Evolutionary conservation across 1,140 invertebrate genomes (phyloP).

Genomic region (Drosophila kohkoa): DNA sequence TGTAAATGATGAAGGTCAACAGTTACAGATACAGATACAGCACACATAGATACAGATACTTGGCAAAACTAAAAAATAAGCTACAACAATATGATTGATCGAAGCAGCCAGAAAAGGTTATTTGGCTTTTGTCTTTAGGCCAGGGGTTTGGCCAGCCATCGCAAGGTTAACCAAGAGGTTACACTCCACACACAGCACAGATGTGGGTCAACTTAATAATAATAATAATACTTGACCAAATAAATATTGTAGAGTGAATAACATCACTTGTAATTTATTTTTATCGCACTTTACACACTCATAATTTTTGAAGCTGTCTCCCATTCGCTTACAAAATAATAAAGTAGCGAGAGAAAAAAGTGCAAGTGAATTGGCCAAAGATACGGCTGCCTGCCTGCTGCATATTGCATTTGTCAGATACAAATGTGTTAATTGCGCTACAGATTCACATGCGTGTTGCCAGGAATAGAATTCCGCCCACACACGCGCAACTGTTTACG

Average conservation of each 20-base stretch:
- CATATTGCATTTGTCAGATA: conserved; percentile 80
- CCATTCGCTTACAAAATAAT: not conserved
- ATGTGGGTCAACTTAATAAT: conserved; percentile 41
- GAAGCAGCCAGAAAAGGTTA: conserved; percentile 64
- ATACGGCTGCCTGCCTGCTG: conserved; percentile 40
- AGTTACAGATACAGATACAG: conserved; percentile 52
- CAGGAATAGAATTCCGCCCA: conserved; percentile 73
- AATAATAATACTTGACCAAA: not conserved
- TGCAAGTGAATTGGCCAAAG: conserved; percentile 47
- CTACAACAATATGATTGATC: conserved; percentile 70
- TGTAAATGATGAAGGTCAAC: conserved; percentile 76
- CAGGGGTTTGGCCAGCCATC: conserved; percentile 16
- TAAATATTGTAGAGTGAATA: conserved; percentile 3
- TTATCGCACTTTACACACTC: conserved; percentile 28
- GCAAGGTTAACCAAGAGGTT: conserved; percentile 43
- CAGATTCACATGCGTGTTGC: conserved; percentile 56
- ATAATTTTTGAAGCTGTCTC: conserved; percentile 60
- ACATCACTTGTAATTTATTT: conserved; percentile 26
- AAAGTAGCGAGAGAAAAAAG: conserved; percentile 27
- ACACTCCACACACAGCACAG: conserved; percentile 1
- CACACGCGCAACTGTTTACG: conserved; percentile 61
- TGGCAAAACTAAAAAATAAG: conserved; percentile 31
- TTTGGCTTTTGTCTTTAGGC: conserved; percentile 63
- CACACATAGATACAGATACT: conserved; percentile 47
- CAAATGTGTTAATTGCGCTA: conserved; percentile 79